Evolutionary conservation across 2,888 invertebrate genomes (phyloP), one percentile per base, ranked within the genome.

Genomic region (Rhingia campestris): DNA sequence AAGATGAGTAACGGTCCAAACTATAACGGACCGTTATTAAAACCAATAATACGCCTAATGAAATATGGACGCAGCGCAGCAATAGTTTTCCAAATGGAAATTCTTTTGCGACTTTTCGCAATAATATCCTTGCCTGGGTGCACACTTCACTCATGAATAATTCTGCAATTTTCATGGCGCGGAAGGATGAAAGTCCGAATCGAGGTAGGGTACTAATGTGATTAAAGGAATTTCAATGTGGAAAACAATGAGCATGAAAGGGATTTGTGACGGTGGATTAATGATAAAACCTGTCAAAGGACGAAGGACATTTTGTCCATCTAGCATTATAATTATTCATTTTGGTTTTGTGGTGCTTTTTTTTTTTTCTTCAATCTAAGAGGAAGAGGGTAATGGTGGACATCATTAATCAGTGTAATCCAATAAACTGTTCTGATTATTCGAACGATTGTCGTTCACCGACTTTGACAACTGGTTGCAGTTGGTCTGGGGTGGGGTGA

Each of bases 321-420:
- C 80, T 64, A 84, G 84, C 74, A 84, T 30, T 30, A 49, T 80
- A 80, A 84, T 84, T 80, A 80, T 84, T 84, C 84, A 84, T 74
- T 77, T 72, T 41, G 37, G 32, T 64, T n/a, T 33, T 39, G 41
- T 37, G 30, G 30, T 10, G 10, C 49, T 51, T 66, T 39, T 51
- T 56, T 51, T 58, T 14, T 45, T 33, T 67, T 33, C 33, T 39
- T n/a, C 6, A 58, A 35, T 61, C 37, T 49, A 49, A 9, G 33
- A 41, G 64, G 63, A 39, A 39, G 63, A 69, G 84, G 84, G 80
- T 75, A 84, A 80, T 75, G 63, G 70, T 66, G 66, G 70, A 84
- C 84, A 72, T 84, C 84, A 80, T 84, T 84, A 80, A 84, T 84
- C 84, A 80, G 43, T 61, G 80, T 84, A 80, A 80, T 84, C 84